Percentiles rank a stretch among this genome's conserved stretches.
phyloP scores from a whole-genome alignment of 2,113 vertebrate genomes.

The Menura novaehollandiae region DNA sequence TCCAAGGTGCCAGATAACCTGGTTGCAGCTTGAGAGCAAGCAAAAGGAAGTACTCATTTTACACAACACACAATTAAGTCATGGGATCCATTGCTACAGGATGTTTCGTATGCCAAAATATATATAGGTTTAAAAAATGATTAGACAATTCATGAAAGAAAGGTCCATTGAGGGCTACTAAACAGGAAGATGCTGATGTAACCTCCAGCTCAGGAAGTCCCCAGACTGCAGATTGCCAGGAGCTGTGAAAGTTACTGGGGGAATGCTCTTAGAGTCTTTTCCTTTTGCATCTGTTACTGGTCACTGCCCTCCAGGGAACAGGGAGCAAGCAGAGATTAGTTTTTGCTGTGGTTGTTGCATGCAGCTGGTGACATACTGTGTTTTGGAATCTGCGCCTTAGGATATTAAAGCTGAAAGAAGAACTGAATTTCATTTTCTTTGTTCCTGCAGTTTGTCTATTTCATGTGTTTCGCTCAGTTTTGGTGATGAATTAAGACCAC shows the following conservation, averaged over 20 bases:
- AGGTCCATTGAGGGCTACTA: conserved; percentile 44
- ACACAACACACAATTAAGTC: conserved; percentile 20
- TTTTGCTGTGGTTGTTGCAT: neutral
- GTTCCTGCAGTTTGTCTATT: neutral
- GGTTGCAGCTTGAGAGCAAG: neutral
- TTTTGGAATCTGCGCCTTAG: conserved; percentile 10
- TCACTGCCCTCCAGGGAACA: conserved; percentile 3
- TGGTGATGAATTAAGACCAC: neutral
- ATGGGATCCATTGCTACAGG: conserved; percentile 54
- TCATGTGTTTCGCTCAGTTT: neutral
- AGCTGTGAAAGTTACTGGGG: neutral
- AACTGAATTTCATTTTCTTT: neutral
- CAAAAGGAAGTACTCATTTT: conserved; percentile 29
- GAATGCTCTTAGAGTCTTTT: neutral
- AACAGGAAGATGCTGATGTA: conserved; percentile 66
- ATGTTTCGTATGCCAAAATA: conserved; percentile 46
- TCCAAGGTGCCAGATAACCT: neutral
- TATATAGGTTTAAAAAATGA: conserved; percentile 45
- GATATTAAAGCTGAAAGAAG: conserved; percentile 21
- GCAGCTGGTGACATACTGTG: conserved; percentile 18
- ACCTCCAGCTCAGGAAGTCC: conserved; percentile 53
- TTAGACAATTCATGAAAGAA: conserved; percentile 59
- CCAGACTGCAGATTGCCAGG: conserved; percentile 30
- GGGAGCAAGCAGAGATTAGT: neutral
- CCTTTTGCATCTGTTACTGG: conserved; percentile 37